Evolutionary conservation across 2,113 vertebrate species (phyloP).

Genomic region (Anolis carolinensis): DNA sequence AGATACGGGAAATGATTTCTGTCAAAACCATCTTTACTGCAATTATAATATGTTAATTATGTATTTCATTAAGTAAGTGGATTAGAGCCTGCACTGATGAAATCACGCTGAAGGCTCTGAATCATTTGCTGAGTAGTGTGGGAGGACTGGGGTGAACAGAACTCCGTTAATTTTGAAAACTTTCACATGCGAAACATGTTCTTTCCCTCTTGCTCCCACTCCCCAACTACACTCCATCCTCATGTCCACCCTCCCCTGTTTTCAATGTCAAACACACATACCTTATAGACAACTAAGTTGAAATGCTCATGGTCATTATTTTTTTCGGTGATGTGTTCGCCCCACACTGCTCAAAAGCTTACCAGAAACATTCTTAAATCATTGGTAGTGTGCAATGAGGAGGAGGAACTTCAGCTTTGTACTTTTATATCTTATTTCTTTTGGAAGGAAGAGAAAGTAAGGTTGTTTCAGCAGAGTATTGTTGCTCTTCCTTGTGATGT

Average conservation of each 20-base stretch:
- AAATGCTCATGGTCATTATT: conserved; percentile 33
- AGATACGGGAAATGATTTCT: conserved; percentile 99
- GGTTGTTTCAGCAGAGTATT: background rate
- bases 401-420: background rate
- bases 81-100: conserved; percentile 91
- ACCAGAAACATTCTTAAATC: conserved; percentile 52
- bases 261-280: conserved; percentile 49
- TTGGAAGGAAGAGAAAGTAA: background rate
- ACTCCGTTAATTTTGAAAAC: conserved; percentile 76
- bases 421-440: background rate
- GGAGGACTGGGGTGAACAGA: conserved; percentile 78
- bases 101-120: conserved; percentile 85
- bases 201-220: background rate
- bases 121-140: conserved; percentile 81
- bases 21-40: conserved; percentile 99
- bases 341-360: conserved; percentile 64
- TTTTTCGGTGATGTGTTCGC: conserved; percentile 59
- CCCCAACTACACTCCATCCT: background rate
- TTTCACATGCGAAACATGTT: conserved; percentile 71
- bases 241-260: background rate
- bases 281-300: conserved; percentile 55
- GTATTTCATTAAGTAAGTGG: conserved; percentile 99
- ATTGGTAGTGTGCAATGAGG: background rate
- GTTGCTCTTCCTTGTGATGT: background rate
- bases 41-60: conserved; percentile 99